phyloP scores from a whole-genome alignment of 2,888 invertebrate species.

The Margaritifera margaritifera region DNA sequence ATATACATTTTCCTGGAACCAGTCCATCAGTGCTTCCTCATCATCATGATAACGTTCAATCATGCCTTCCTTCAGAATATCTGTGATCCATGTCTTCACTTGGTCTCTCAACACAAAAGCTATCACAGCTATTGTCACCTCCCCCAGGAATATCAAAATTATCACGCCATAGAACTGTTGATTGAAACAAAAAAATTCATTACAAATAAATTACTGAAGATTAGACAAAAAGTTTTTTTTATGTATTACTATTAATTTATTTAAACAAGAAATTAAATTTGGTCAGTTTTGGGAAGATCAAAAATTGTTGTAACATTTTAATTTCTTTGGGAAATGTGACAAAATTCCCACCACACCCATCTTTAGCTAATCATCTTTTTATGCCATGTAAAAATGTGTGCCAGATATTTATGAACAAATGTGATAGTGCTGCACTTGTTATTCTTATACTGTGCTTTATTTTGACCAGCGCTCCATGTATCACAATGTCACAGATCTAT shows the following conservation, averaged over 20 bases:
- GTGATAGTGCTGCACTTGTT: too few relatives aligned
- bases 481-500: too few relatives aligned
- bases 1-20: conserved; percentile 90
- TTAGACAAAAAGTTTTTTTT: neutral
- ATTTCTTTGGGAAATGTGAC: neutral
- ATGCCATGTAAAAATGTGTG: too few relatives aligned
- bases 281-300: neutral
- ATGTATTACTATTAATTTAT: neutral
- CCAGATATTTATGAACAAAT: too few relatives aligned
- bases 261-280: neutral
- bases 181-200: conserved; percentile 42
- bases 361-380: too few relatives aligned
- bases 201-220: neutral
- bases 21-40: conserved; percentile 93
- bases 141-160: conserved; percentile 89
- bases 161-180: conserved; percentile 90
- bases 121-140: conserved; percentile 92
- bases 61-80: conserved; percentile 87
- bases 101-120: conserved; percentile 95
- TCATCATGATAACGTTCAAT: conserved; percentile 94
- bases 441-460: too few relatives aligned
- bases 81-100: conserved; percentile 87
- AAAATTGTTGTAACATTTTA: neutral
- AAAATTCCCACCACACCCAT: neutral
- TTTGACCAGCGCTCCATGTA: too few relatives aligned